Evolutionary conservation across 2,797 vertebrate species (phyloP).

Genomic region (Ataeniobius toweri): DNA sequence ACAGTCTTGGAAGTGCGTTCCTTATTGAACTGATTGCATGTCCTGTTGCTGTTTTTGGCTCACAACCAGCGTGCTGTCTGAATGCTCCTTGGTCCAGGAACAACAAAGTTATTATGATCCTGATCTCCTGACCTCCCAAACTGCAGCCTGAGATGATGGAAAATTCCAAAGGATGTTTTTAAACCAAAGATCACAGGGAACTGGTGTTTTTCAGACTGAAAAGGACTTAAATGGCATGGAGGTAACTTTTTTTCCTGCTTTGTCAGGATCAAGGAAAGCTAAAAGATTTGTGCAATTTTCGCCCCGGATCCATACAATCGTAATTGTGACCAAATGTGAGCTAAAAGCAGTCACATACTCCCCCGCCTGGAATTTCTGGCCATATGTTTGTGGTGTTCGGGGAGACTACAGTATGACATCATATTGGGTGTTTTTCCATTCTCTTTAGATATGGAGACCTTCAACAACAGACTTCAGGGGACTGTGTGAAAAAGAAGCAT

Average conservation of each 20-base stretch:
- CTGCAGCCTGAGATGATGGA: constrained; percentile 20
- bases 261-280: constrained; percentile 20
- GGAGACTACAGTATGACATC: constrained; percentile 61
- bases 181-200: constrained; percentile 20
- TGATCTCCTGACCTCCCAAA: constrained; percentile 25
- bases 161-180: constrained; percentile 36
- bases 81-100: constrained; percentile 15
- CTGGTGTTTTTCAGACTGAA: constrained; percentile 4
- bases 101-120: constrained; percentile 13
- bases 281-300: constrained; percentile 9
- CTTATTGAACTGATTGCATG: constrained; percentile 6
- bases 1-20: constrained; percentile 20
- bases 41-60: neutral
- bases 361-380: constrained; percentile 41
- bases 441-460: constrained; percentile 43
- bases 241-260: constrained; percentile 12
- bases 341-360: constrained; percentile 27
- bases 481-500: constrained; percentile 23
- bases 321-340: constrained; percentile 48
- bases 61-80: neutral
- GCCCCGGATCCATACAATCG: constrained; percentile 21
- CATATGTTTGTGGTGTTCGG: constrained; percentile 55
- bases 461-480: constrained; percentile 53
- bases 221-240: constrained; percentile 3
- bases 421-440: constrained; percentile 50